These are phyloP conservation scores for Gonocerus acuteangulatus DNA, from an alignment of 2,888 invertebrate genomes.

Conservation along the genomic window DNA sequence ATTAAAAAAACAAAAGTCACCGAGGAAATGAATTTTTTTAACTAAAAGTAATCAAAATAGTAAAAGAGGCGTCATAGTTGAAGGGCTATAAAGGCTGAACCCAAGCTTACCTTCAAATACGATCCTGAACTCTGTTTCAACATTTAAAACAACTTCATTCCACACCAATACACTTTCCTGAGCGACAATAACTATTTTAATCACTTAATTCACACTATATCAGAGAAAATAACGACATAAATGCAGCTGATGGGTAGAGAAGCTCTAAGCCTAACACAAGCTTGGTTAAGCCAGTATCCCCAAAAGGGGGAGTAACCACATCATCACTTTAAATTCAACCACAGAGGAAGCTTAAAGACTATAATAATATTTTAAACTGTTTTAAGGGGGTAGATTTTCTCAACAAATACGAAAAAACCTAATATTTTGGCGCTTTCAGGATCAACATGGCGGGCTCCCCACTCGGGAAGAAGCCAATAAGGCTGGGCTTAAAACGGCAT, in stretches of 20 bases:
- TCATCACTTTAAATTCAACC: conserved; percentile 24
- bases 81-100: conserved; percentile 21
- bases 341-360: conserved; percentile 13
- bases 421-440: conserved; percentile 39
- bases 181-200: neutral
- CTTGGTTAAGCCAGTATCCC: conserved; percentile 31
- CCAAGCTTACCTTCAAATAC: conserved; percentile 31
- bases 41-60: too few relatives aligned
- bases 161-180: conserved; percentile 10
- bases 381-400: conserved; percentile 14
- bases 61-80: neutral
- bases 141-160: conserved; percentile 12
- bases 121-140: conserved; percentile 15
- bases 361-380: conserved; percentile 19
- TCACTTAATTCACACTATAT: conserved; percentile 11
- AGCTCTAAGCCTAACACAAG: conserved; percentile 34
- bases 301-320: conserved; percentile 34
- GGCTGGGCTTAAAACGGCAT: conserved; percentile 40
- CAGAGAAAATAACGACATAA: conserved; percentile 19
- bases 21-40: too few relatives aligned
- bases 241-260: conserved; percentile 28
- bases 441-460: conserved; percentile 48
- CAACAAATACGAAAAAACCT: conserved; percentile 28
- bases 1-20: too few relatives aligned
- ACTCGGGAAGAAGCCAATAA: conserved; percentile 46